phyloP scores from a whole-genome alignment of 2,113 vertebrate genomes.

The Triplophysa tibetana region DNA sequence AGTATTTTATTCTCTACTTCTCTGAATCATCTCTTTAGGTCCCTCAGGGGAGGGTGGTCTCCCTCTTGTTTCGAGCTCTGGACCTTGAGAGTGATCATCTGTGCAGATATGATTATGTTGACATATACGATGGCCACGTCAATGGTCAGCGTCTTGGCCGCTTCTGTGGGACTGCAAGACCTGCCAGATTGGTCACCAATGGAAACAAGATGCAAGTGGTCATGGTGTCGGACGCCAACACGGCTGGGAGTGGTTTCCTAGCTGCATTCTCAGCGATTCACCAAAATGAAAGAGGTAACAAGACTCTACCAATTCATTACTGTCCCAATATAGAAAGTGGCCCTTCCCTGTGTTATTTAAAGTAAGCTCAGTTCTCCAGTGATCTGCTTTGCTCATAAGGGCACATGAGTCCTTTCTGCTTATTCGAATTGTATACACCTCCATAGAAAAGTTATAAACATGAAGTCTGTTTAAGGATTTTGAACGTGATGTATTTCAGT shows the following conservation, averaged over 20 bases:
- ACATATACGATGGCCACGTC: slow-evolving; percentile 78
- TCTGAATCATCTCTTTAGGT: slow-evolving; percentile 44
- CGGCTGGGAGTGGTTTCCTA: slow-evolving; percentile 84
- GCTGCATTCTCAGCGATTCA: slow-evolving; percentile 79
- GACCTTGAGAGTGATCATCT: slow-evolving; percentile 82
- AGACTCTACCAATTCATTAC: slow-evolving; percentile 4
- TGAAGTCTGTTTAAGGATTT: neutral
- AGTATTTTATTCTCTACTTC: neutral
- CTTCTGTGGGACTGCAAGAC: slow-evolving; percentile 82
- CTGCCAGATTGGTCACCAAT: slow-evolving; percentile 79
- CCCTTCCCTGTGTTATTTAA: slow-evolving; percentile 10
- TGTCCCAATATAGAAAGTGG: slow-evolving; percentile 27
- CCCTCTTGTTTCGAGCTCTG: slow-evolving; percentile 79
- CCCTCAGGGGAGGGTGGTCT: slow-evolving; percentile 82
- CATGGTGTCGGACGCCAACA: slow-evolving; percentile 86
- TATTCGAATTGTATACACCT: no score
- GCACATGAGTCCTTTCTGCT: no score
- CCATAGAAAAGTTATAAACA: no score
- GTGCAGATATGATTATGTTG: slow-evolving; percentile 85
- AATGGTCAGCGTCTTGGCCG: slow-evolving; percentile 80
- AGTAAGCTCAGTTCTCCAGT: slow-evolving; percentile 1
- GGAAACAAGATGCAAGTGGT: slow-evolving; percentile 85
- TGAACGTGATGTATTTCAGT: neutral
- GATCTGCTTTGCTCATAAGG: slow-evolving; percentile 7
- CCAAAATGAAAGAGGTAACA: slow-evolving; percentile 81